Evolutionary conservation across 2,113 vertebrate species (phyloP), one percentile per base, ranked within the genome.

Genomic region (Sinocyclocheilus grahami): DNA sequence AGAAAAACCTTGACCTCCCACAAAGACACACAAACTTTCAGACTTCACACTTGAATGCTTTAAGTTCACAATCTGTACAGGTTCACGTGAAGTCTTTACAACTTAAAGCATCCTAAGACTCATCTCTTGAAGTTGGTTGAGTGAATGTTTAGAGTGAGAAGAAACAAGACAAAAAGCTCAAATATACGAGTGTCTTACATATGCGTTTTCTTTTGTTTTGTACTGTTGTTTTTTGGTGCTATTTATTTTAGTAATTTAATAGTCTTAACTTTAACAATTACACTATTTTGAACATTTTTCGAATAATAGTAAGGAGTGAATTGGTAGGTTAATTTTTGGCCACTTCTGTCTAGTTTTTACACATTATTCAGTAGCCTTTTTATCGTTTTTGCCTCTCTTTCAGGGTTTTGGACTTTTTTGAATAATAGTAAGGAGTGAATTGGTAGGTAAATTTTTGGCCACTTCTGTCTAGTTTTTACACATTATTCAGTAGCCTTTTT

Each of bases 391-490:
- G 1, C 30, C 24, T 48, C 87, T 78, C 87, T 92, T 78, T 16
- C 90, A 99, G 98, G 91, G 97, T n/a, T n/a, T n/a, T n/a, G n/a
- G n/a, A n/a, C n/a, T 67, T 69, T 55, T 69, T 27, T 7, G 14
- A 69, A 33, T 18, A 69, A 67, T 18, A 69, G 51, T 53, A 53
- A 53, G 3, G 1, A 16, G 13, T 16, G 51, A 53, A 16, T 53
- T 1, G 51, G 51, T 72, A 72, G 33, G 20, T 72, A 0, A 12
- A 1, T 22, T 11, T 72, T 74, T 18, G 71, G 33, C 37, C 71
- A 22, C 18, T 22, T 1, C 9, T 20, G 6, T 69, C 16, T 37
- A 9, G 6, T 39, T 1, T 51, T 76, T 3, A 69, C 13, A 16
- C 14, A 1, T 69, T 8, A 69, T 76, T 51, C 7, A 48, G n/a